These are phyloP conservation scores for Myiozetetes cayanensis DNA, from an alignment of 2,113 vertebrate species.

Conservation along the genomic window DNA sequence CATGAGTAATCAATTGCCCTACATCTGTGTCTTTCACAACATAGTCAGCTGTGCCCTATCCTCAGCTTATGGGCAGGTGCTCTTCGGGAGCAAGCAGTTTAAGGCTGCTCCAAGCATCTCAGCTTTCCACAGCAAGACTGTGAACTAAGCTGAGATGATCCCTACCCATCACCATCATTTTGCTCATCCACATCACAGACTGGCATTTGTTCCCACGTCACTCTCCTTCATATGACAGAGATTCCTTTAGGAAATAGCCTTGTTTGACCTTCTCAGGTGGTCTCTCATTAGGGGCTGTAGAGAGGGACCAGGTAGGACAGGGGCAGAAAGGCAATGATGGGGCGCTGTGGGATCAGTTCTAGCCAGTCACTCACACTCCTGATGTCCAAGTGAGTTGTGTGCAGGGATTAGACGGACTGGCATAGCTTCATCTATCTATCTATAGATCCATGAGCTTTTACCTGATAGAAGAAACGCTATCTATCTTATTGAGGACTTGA, in stretches of 20 bases:
- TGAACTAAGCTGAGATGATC: not conserved
- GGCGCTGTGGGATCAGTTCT: rapidly evolving
- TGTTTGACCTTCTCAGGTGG: not conserved
- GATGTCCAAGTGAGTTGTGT: not conserved
- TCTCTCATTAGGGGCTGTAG: not conserved
- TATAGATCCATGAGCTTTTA: not conserved
- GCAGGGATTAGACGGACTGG: not conserved
- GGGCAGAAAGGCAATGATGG: not conserved
- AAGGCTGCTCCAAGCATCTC: not conserved
- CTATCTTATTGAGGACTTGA: not conserved
- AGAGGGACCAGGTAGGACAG: not conserved
- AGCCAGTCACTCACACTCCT: rapidly evolving
- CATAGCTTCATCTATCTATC: rapidly evolving
- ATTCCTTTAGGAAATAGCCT: not conserved
- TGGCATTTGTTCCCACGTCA: not conserved
- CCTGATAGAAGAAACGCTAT: not conserved
- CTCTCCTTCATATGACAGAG: not conserved
- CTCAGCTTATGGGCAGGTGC: not conserved
- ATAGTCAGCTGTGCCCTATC: not conserved
- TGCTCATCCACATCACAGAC: not conserved
- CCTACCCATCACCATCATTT: not conserved
- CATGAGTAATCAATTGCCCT: not conserved
- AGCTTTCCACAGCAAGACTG: not conserved
- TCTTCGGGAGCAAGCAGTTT: not conserved
- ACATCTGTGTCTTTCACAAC: not conserved